Percentiles rank a stretch among this genome's conserved stretches.
phyloP scores from a whole-genome alignment of 2,888 invertebrate species.

The Galerucella nymphaeae region DNA sequence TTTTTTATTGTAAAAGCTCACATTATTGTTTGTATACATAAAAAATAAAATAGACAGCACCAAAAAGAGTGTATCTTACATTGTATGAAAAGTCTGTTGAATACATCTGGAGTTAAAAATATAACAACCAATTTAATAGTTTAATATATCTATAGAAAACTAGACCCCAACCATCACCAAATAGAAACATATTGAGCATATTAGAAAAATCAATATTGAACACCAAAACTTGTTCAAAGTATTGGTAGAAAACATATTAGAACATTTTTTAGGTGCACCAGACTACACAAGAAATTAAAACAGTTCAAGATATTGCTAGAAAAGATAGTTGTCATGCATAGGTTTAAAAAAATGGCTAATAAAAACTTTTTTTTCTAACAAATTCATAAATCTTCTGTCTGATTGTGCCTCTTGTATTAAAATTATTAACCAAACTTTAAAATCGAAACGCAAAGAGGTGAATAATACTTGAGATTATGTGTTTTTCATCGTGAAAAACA shows the following conservation, averaged over 20 bases:
- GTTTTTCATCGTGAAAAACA: too few species aligned
- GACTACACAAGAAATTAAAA: conserved; percentile 1
- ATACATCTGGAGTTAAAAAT: conserved; percentile 4
- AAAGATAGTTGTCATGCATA: too few species aligned
- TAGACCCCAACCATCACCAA: conserved; percentile 29
- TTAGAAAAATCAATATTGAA: conserved; percentile 5
- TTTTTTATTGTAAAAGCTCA: conserved; percentile 31
- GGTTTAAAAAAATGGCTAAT: too few species aligned
- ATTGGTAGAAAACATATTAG: background rate
- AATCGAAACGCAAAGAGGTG: too few species aligned
- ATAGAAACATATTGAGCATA: conserved; percentile 28
- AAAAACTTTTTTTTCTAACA: too few species aligned
- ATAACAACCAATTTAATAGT: conserved; percentile 14
- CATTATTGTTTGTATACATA: conserved; percentile 30
- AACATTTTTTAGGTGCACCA: background rate
- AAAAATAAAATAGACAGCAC: conserved; percentile 40
- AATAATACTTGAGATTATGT: too few species aligned
- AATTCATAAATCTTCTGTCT: too few species aligned
- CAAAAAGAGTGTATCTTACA: conserved; percentile 37
- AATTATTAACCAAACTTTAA: too few species aligned
- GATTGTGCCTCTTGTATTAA: too few species aligned
- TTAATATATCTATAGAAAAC: conserved; percentile 13
- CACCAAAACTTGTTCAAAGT: background rate
- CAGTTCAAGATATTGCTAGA: too few species aligned
- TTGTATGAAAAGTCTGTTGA: conserved; percentile 24